Percentiles rank a stretch among this genome's conserved stretches.
Evolutionary conservation across 2,797 vertebrate genomes (phyloP).

Genomic region (Gymnodraco acuticeps): DNA sequence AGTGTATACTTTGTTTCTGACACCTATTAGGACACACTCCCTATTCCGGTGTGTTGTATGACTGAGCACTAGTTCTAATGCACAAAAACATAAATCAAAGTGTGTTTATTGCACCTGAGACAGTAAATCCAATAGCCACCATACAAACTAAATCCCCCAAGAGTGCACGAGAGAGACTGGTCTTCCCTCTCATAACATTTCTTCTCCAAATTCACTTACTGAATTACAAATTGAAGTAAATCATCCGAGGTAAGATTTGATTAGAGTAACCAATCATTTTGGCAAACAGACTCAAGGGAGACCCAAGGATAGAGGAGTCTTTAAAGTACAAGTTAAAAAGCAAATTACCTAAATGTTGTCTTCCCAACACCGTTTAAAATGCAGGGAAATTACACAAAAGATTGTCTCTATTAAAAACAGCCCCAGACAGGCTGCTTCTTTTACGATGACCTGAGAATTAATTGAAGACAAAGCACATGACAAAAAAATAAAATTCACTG

Average conservation of each 20-base stretch:
- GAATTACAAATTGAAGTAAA: slow-evolving; percentile 25
- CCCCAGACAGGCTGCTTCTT: slow-evolving; percentile 9
- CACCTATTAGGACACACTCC: slow-evolving; percentile 13
- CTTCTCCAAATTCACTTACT: slow-evolving; percentile 16
- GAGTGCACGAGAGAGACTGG: neutral
- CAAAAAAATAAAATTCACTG: slow-evolving; percentile 4
- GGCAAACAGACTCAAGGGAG: slow-evolving; percentile 1
- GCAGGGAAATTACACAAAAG: slow-evolving; percentile 14
- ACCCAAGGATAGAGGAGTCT: too few relatives aligned
- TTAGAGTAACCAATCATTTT: slow-evolving; percentile 18
- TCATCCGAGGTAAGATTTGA: slow-evolving; percentile 16
- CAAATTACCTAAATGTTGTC: slow-evolving; percentile 11
- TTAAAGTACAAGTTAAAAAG: neutral
- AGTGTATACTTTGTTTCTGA: slow-evolving; percentile 8
- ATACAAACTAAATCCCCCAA: slow-evolving; percentile 12
- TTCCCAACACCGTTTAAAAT: slow-evolving; percentile 16
- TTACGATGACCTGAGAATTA: slow-evolving; percentile 34
- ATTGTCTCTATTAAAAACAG: slow-evolving; percentile 26
- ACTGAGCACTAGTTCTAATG: slow-evolving; percentile 13
- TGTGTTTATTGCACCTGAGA: neutral
- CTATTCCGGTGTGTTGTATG: neutral
- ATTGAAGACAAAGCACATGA: slow-evolving; percentile 27
- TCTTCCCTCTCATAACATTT: neutral
- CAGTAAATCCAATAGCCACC: neutral
- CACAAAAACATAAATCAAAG: neutral